phyloP scores from a whole-genome alignment of 1,140 invertebrate genomes.

The Zaprionus nigranus region DNA sequence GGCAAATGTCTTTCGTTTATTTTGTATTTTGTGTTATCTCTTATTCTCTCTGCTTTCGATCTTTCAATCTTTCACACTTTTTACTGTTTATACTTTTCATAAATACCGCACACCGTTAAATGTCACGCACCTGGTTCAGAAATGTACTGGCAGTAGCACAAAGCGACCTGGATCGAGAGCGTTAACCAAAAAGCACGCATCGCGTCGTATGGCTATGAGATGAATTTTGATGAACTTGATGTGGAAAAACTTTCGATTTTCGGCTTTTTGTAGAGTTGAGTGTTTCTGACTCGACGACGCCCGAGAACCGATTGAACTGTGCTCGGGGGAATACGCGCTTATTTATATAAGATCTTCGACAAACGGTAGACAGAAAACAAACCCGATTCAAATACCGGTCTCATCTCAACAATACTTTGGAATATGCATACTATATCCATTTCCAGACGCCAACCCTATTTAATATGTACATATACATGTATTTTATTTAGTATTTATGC shows the following conservation, averaged over 20 bases:
- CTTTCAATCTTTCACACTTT: constrained; percentile 31
- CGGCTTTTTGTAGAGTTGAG: not conserved
- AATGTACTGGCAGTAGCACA: constrained; percentile 66
- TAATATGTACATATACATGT: not conserved
- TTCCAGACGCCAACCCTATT: not conserved
- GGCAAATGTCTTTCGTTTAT: constrained; percentile 52
- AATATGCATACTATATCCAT: constrained; percentile 4
- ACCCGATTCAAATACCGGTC: constrained; percentile 37
- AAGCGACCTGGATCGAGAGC: constrained; percentile 51
- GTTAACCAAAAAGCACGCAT: constrained; percentile 62
- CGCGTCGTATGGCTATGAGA: constrained; percentile 34
- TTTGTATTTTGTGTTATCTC: constrained; percentile 38
- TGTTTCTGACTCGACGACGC: constrained; percentile 16
- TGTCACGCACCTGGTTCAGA: constrained; percentile 77
- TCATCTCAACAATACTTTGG: constrained; percentile 1
- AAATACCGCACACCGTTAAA: constrained; percentile 39
- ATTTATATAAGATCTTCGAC: constrained; percentile 53
- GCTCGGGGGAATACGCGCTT: constrained; percentile 36
- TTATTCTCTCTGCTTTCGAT: constrained; percentile 30
- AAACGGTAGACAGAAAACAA: constrained; percentile 6
- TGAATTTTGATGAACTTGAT: constrained; percentile 23
- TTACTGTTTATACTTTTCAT: constrained; percentile 23
- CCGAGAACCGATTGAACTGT: constrained; percentile 58
- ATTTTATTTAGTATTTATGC: not conserved
- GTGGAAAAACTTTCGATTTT: constrained; percentile 55